Evolutionary conservation across 2,113 vertebrate genomes (phyloP), one percentile per base, ranked within the genome.

Genomic region (Hymenochirus boettgeri): DNA sequence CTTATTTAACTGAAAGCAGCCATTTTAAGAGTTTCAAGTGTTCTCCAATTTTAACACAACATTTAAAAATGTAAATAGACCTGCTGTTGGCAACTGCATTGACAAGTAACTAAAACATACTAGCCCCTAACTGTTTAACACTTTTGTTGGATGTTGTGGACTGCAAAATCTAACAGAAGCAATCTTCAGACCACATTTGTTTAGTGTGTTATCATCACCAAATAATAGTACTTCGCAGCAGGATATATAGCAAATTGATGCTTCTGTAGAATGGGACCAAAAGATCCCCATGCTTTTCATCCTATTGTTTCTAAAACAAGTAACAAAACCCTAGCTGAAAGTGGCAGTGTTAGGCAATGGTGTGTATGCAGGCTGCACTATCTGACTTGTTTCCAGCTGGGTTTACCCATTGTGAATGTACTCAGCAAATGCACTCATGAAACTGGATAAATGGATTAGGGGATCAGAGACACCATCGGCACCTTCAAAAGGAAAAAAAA

Each of bases 401-500:
- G 79, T 73, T 78, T 47, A 59, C 74, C 84, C 84, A 85, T 88
- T 88, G 89, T 89, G 83, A 79, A 69, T 42, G 70, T 72, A 77
- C 76, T 82, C 82, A 83, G 81, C 79, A 80, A 75, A 73, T 59
- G 82, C 75, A 74, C 88, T 88, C 85, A 67, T 78, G 84, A 86
- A 82, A 71, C 85, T 81, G 88, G 84, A 88, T 90, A 90, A 92
- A 88, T 85, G 88, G 86, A 91, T 89, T 90, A 88, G 78, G 70
- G 76, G 78, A 86, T 87, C 77, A 82, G 82, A 86, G 86, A 90
- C 84, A 83, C 82, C 78, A 83, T 77, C 81, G 73, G 80, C 73
- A 81, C 81, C 85, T 87, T 88, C 81, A 85, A 82, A 84, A 87
- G 77, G 71, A 85, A 83, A 83, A 88, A 84, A 91, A 88, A 80